Conservation (phyloP, 2,113 vertebrate genomes). For the Pachycephala philippinensis region DNA sequence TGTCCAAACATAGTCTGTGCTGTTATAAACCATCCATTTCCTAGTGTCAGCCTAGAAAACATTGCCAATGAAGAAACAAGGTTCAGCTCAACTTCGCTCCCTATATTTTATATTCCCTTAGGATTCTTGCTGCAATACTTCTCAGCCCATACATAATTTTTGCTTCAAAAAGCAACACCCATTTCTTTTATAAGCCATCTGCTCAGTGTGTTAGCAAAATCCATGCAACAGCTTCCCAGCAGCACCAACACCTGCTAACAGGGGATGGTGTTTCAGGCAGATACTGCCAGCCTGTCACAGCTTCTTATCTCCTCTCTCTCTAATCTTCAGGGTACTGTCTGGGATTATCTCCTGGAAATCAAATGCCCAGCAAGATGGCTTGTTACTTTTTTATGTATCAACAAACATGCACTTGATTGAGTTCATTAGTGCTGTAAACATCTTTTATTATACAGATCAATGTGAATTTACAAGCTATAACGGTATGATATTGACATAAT, state of each 20-base stretch:
- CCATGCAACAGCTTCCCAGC: neutral
- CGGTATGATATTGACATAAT: neutral
- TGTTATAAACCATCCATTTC: neutral
- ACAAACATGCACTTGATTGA: neutral
- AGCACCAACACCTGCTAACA: conserved; percentile 29
- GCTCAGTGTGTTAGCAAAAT: neutral
- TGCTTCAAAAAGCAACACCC: neutral
- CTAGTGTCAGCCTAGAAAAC: neutral
- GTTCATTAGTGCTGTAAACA: conserved; percentile 12
- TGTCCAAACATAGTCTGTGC: neutral
- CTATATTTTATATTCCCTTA: neutral
- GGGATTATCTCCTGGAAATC: conserved; percentile 48
- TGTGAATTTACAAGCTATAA: neutral
- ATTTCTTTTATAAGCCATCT: conserved; percentile 5
- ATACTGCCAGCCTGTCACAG: conserved; percentile 10
- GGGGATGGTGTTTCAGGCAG: conserved; percentile 1
- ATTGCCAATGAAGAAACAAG: neutral
- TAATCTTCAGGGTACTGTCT: conserved; percentile 29
- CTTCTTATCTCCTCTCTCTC: conserved; percentile 9
- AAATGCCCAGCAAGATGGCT: conserved; percentile 21
- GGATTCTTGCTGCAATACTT: neutral
- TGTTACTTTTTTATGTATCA: neutral
- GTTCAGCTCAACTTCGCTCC: neutral
- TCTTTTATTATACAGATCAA: neutral
- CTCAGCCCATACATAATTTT: neutral